Evolutionary conservation across 2,888 invertebrate genomes (phyloP).

Genomic region (Noctua janthe): DNA sequence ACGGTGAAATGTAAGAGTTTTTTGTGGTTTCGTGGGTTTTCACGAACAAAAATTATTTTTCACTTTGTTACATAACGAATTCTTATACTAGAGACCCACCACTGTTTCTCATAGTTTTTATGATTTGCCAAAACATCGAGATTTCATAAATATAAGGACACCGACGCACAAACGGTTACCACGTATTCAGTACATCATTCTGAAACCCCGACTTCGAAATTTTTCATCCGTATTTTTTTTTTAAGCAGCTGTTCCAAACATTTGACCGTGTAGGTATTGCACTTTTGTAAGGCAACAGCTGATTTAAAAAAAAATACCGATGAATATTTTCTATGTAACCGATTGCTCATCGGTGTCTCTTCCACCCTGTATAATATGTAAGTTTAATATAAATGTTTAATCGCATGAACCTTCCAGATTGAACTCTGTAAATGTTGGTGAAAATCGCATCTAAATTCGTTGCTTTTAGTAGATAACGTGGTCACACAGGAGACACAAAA

Average conservation of each 20-base stretch:
- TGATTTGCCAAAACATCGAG: background rate
- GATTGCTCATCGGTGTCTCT: too few species aligned
- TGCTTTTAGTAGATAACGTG: background rate
- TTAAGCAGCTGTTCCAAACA: too few species aligned
- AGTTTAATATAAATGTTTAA: background rate
- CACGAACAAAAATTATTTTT: background rate
- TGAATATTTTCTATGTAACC: too few species aligned
- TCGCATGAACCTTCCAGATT: background rate
- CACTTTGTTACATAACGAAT: background rate
- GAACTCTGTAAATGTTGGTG: background rate
- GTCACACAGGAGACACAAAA: background rate
- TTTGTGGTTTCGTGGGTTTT: slow-evolving; percentile 20
- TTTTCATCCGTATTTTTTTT: too few species aligned
- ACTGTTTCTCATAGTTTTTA: background rate
- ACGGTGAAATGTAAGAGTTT: slow-evolving; percentile 10
- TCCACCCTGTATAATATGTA: background rate
- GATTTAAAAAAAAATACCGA: too few species aligned
- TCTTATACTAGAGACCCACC: background rate
- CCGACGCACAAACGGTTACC: too few species aligned
- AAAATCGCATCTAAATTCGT: background rate
- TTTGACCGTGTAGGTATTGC: too few species aligned
- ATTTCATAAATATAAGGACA: background rate
- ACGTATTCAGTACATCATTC: too few species aligned
- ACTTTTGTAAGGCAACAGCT: too few species aligned
- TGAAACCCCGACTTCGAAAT: too few species aligned